Evolutionary conservation across 2,797 vertebrate species (phyloP).

Genomic region (Oreochromis mossambicus): DNA sequence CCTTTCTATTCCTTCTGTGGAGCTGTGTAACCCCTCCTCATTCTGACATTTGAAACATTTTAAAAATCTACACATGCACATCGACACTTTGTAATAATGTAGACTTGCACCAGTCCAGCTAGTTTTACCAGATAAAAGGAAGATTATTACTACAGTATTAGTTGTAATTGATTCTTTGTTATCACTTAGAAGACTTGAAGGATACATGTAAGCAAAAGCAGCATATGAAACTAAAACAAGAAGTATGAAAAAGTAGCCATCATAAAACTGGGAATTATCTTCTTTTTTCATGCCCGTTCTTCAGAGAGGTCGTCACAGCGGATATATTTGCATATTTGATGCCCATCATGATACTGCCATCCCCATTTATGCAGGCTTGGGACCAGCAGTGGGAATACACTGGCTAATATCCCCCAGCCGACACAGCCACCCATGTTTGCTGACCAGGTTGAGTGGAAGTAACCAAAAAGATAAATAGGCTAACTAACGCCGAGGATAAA

Average conservation of each 20-base stretch:
- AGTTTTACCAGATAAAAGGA: too few relatives aligned
- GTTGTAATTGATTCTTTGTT: rapidly evolving
- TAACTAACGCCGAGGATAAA: rapidly evolving
- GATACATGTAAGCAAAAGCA: background rate
- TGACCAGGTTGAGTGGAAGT: background rate
- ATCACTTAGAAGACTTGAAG: background rate
- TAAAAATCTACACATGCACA: background rate
- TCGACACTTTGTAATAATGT: background rate
- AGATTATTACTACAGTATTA: background rate
- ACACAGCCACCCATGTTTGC: background rate
- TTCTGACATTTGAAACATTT: background rate
- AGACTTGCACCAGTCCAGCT: background rate
- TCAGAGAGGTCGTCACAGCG: background rate
- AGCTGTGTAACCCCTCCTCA: background rate
- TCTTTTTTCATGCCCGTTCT: background rate
- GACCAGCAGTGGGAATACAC: background rate
- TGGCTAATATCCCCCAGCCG: background rate
- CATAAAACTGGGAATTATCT: background rate
- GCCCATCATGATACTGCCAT: background rate
- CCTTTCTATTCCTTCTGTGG: background rate
- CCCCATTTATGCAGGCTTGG: rapidly evolving
- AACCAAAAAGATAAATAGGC: background rate
- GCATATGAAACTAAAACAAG: background rate
- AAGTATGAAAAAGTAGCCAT: rapidly evolving
- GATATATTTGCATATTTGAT: background rate